A percentile compares a stretch with the other conserved stretches of the same genome.
Evolutionary conservation across 2,888 invertebrate species (phyloP).

Genomic region (Erebia ligea): DNA sequence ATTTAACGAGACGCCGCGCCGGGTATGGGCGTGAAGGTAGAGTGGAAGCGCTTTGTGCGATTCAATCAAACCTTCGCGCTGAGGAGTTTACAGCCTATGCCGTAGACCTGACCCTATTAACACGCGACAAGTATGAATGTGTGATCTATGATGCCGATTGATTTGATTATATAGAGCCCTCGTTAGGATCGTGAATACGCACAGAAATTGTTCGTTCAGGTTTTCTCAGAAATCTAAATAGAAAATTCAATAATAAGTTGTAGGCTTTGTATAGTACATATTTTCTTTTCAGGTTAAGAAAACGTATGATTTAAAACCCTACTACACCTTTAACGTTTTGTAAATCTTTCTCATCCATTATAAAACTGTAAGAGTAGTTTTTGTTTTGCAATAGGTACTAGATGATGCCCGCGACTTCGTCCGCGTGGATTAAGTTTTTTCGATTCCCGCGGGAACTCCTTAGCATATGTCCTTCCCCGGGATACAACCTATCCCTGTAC

Average conservation of each 20-base stretch:
- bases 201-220: not conserved
- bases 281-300: not conserved
- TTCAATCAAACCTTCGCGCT: conserved; percentile 50
- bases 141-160: conserved; percentile 7
- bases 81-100: conserved; percentile 37
- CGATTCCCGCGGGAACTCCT: too few species aligned
- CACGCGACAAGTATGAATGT: not conserved
- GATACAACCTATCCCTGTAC: too few species aligned
- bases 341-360: not conserved
- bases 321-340: too few species aligned
- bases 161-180: conserved; percentile 11
- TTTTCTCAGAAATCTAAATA: not conserved
- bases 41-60: conserved; percentile 49
- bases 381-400: too few species aligned
- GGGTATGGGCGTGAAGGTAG: conserved; percentile 51
- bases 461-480: too few species aligned
- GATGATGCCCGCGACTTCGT: too few species aligned
- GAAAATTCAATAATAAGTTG: not conserved
- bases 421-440: too few species aligned
- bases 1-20: conserved; percentile 52
- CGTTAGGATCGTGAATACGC: conserved; percentile 5
- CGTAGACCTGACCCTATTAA: conserved; percentile 28
- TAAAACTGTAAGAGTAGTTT: not conserved
- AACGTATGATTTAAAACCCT: too few species aligned
- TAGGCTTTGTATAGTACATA: not conserved